Percentiles rank a stretch among this genome's conserved stretches.
Conservation (phyloP, 2,888 invertebrate species). For the Sarcophaga rosellei region DNA sequence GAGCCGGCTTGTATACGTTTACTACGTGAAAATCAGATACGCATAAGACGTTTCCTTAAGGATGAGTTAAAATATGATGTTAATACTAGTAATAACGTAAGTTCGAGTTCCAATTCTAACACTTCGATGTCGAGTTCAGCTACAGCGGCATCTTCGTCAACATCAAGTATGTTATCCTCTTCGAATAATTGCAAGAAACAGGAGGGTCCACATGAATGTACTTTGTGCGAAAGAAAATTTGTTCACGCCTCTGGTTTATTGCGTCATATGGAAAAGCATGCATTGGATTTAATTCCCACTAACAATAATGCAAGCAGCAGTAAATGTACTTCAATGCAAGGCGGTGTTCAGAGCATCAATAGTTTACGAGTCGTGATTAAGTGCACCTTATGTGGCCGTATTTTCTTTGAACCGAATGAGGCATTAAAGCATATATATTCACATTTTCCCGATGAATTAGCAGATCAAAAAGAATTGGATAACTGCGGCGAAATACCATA, state of each 20-base stretch:
- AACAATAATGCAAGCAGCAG: slow-evolving; percentile 52
- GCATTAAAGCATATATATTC: slow-evolving; percentile 74
- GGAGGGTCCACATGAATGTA: slow-evolving; percentile 79
- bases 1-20: slow-evolving; percentile 75
- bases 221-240: slow-evolving; percentile 80
- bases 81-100: slow-evolving; percentile 60
- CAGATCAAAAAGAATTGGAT: slow-evolving; percentile 69
- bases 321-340: slow-evolving; percentile 55
- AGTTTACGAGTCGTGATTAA: slow-evolving; percentile 76
- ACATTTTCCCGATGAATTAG: slow-evolving; percentile 71
- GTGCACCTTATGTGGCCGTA: slow-evolving; percentile 78
- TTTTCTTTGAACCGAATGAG: slow-evolving; percentile 74
- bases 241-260: slow-evolving; percentile 80
- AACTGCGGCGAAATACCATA: slow-evolving; percentile 71
- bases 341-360: slow-evolving; percentile 63
- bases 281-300: slow-evolving; percentile 77
- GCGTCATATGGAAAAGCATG: slow-evolving; percentile 81
- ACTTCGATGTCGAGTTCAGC: slow-evolving; percentile 1
- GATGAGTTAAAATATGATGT: slow-evolving; percentile 79
- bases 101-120: not conserved
- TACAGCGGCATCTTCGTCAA: no score
- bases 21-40: slow-evolving; percentile 79
- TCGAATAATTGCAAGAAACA: slow-evolving; percentile 69
- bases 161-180: slow-evolving; percentile 7
- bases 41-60: slow-evolving; percentile 78